Base-by-base conservation (phyloP, 2,888 invertebrate species). In the Salpingus planirostris region DNA sequence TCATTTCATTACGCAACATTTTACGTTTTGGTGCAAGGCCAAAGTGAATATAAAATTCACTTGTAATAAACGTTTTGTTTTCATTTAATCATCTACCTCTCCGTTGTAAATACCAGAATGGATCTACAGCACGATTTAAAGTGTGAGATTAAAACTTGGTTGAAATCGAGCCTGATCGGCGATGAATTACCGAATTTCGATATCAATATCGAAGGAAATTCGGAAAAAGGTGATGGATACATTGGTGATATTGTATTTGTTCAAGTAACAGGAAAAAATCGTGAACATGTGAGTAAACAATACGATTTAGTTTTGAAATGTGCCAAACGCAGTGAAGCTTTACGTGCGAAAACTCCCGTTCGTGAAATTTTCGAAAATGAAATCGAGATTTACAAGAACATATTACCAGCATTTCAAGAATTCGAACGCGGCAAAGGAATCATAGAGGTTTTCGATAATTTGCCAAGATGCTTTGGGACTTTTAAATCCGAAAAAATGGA, bases 401-500 rank as follows among this genome's bases (percentile, higher is more conserved):
- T 36, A 14, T 21, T 31, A 11, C 36, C 36, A 1, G 10, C 11
- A 22, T 36, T 36, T 11, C 11, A 11, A 3, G 4, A 36, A 15
- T 31, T 36, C 11, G 27, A 36, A 23, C 11, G 15, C 2, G 13
- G 18, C n/a, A 22, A 14, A 18, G 15, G 18, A 1, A 8, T 31
- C 6, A 11, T 11, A 12, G 14, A 27, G 3, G n/a, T 18, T 1
- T 36, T 36, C 10, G 14, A 36, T 10, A 36, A 15, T 15, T 13
- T 31, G 4, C 18, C 28, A 1, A 36, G 24, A 11, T 30, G 23
- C 27, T 35, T 29, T 21, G 35, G 30, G 3, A 21, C 10, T 13
- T 29, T 12, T 12, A 8, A 10, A 3, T 10, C 31, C 10, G 34
- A 44, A 2, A 29, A 24, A 1, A 29, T 36, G 3, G 51, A 47